Evolutionary conservation across 2,113 vertebrate genomes (phyloP).

Genomic region (Balaeniceps rex): DNA sequence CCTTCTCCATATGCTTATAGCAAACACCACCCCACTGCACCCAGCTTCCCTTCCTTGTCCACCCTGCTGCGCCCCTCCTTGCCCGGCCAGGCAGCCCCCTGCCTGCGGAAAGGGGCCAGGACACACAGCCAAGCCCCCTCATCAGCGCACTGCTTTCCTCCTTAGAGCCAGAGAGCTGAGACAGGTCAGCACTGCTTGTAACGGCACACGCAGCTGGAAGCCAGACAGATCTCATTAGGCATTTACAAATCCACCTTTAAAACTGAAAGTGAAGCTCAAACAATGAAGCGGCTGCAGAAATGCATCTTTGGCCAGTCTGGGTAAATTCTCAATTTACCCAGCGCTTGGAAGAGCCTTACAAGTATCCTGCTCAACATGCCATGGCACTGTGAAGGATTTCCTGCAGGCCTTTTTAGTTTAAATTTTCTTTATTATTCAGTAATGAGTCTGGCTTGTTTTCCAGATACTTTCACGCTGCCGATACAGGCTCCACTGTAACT

Average conservation of each 20-base stretch:
- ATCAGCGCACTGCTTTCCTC: background rate
- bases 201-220: background rate
- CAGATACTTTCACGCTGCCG: background rate
- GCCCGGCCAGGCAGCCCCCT: fast-evolving
- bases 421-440: background rate
- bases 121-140: background rate
- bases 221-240: slow-evolving; percentile 4
- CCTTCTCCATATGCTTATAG: fast-evolving
- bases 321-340: background rate
- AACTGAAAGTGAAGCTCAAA: background rate
- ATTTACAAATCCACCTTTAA: background rate
- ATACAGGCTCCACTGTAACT: background rate
- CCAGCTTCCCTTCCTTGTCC: background rate
- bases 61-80: background rate
- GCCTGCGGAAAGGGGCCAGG: background rate
- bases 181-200: background rate
- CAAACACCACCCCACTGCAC: background rate
- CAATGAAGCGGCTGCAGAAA: background rate
- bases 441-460: background rate
- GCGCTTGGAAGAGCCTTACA: background rate
- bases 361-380: background rate
- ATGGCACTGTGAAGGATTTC: background rate
- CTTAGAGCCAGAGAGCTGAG: background rate
- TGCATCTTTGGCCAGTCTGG: background rate
- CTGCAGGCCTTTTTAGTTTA: background rate